Base-by-base conservation (phyloP, 2,797 vertebrate genomes). In the Parauchenoglanis punctatus region DNA sequence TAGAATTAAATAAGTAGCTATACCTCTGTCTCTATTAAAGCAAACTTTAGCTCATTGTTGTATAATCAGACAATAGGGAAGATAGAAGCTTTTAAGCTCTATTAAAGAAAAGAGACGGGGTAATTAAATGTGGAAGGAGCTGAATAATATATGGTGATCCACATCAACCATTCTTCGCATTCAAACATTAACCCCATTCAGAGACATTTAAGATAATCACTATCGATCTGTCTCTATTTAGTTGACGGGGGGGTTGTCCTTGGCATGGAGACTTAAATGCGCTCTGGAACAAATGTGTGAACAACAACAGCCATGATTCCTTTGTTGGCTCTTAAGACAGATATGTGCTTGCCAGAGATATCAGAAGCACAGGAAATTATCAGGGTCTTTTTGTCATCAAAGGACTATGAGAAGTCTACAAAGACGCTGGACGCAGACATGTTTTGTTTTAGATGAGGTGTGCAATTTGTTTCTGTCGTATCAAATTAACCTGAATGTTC, bases 211-310 rank as follows among this genome's bases (percentile, higher is more conserved):
- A 44, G 68, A 70, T 88, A 83, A 86, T 86, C 81, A 78, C 81
- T 86, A 83, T 88, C 58, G 70, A 86, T 86, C 61, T 54, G 78
- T 76, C 78, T 56, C 61, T 81, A 25, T 84, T 86, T 78, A 78
- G 49, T 10, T 10, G 40, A 83, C 40, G 72, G 23, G 15, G 49
- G 5, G 35, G 56, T 68, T 59, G 72, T 17, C 59, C 78, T 83
- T 76, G 58, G 35, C 61, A 1, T 25, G 11, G 17, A 83, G 31
- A 68, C 31, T 54, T 82, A 67, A 61, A 81, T 61, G 72, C 15
- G 77, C 31, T 49, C 11, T 40, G 49, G 7, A 44, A 61, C 35
- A 80, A 65, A 81, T 20, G 31, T 28, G 56, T 25, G 31, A 72
- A 65, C 18, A 68, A 73, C 28, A 80, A 25, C 11, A 40, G 67